Conservation (phyloP, 2,797 vertebrate species). For the Zenarchopterus dispar region DNA sequence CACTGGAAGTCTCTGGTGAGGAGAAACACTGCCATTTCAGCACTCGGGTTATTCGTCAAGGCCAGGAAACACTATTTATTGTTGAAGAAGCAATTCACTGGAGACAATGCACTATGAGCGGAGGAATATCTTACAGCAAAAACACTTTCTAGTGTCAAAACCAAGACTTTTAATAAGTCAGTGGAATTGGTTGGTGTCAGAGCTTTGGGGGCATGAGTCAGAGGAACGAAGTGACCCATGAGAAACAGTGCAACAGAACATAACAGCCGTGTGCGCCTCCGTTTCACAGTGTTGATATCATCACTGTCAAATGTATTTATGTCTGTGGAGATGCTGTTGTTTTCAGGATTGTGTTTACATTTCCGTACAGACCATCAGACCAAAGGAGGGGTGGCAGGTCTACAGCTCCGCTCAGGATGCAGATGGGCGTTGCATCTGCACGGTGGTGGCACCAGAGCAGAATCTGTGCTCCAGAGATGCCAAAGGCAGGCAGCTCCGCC, state of each 20-base stretch:
- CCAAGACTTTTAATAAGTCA: conserved; percentile 30
- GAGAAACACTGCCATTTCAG: conserved; percentile 47
- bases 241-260: conserved; percentile 26
- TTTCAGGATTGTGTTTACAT: conserved; percentile 24
- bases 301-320: conserved; percentile 6
- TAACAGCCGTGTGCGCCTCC: conserved; percentile 3
- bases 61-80: conserved; percentile 61
- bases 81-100: conserved; percentile 44
- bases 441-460: conserved; percentile 97
- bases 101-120: conserved; percentile 36
- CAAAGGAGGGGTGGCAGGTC: conserved; percentile 98
- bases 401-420: conserved; percentile 98
- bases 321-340: conserved; percentile 1
- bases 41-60: conserved; percentile 63
- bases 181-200: conserved; percentile 44
- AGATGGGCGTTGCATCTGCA: conserved; percentile 96
- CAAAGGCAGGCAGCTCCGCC: conserved; percentile 94
- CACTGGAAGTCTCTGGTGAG: conserved; percentile 26
- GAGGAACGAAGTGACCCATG: conserved; percentile 27
- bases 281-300: conserved; percentile 29
- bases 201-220: conserved; percentile 22
- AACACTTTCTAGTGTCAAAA: conserved; percentile 44
- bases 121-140: conserved; percentile 51
- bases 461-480: conserved; percentile 96
- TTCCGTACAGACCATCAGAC: conserved; percentile 89